These are phyloP conservation scores for Ormyrus labotus DNA, from an alignment of 2,888 invertebrate genomes.

Conservation along the genomic window DNA sequence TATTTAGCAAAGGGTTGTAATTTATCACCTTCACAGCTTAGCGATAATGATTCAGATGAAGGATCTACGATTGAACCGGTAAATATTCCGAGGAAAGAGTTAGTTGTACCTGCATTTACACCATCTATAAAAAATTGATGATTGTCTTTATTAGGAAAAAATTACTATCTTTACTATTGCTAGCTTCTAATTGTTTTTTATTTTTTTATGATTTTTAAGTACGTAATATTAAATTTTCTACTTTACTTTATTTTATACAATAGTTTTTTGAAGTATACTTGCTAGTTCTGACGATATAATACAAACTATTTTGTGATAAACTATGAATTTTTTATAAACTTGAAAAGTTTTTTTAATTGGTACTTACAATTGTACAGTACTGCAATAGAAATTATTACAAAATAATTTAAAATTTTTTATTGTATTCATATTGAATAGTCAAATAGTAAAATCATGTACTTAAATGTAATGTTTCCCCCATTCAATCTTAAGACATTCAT, in stretches of 20 bases:
- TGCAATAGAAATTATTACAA: no score
- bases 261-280: neutral
- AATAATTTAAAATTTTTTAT: no score
- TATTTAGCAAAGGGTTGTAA: conserved; percentile 86
- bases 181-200: conserved; percentile 18
- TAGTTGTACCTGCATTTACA: conserved; percentile 28
- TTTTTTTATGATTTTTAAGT: conserved; percentile 47
- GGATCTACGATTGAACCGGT: conserved; percentile 25
- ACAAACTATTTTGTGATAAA: conserved; percentile 52
- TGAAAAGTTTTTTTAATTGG: no score
- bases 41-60: conserved; percentile 84
- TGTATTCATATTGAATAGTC: no score
- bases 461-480: no score
- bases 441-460: no score
- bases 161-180: neutral
- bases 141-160: conserved; percentile 3
- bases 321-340: neutral
- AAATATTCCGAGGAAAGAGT: conserved; percentile 5
- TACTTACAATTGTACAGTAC: no score
- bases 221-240: conserved; percentile 40
- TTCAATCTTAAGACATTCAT: no score
- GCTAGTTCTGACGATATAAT: conserved; percentile 12
- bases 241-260: conserved; percentile 27
- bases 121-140: conserved; percentile 7
- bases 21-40: conserved; percentile 84